Base-by-base conservation (phyloP, 2,797 vertebrate genomes). In the Odontamblyopus lacepedii region DNA sequence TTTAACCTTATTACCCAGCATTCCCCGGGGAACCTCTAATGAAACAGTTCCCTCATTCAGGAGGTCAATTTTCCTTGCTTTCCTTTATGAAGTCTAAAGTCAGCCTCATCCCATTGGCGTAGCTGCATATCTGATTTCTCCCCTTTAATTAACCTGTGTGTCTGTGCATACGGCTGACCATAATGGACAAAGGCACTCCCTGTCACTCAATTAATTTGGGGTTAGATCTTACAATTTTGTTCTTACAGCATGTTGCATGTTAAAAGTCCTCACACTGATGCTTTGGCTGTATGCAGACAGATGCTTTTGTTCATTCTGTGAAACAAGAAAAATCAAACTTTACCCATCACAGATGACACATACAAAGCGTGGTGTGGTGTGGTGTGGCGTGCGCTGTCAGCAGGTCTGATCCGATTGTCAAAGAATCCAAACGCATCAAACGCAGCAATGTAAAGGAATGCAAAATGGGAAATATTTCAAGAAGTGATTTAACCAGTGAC, bases 21-120 rank as follows among this genome's bases (percentile, higher is more conserved):
- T n/a, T 41, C 85, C 82, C 82, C 74, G 0, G 62, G 80, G 81
- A 89, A 88, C 78, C 13, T 87, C 87, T 90, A 90, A 91, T 92
- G 89, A 90, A 91, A 90, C 85, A 81, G 79, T 87, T 91, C 84
- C 83, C 73, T 90, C 86, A 89, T 90, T 90, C 90, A 84, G 72
- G 78, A 77, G 89, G 88, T 91, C 91, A 90, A 89, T 91, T 87
- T 38, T 83, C 82, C 80, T 85, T n/a, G 44, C 80, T 84, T 86
- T 86, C 53, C 86, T 87, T 89, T 85, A 89, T 89, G 85, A 88
- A 90, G 82, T 83, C 83, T 83, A 85, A 87, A 89, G 78, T 87
- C 86, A 79, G 73, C 75, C 78, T 87, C 72, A 76, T 87, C 87
- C 89, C 79, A 76, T 78, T 35, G 82, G 80, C 77, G 71, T 71